Conservation (phyloP, 2,888 invertebrate species). For the Argyra leucocephala region DNA sequence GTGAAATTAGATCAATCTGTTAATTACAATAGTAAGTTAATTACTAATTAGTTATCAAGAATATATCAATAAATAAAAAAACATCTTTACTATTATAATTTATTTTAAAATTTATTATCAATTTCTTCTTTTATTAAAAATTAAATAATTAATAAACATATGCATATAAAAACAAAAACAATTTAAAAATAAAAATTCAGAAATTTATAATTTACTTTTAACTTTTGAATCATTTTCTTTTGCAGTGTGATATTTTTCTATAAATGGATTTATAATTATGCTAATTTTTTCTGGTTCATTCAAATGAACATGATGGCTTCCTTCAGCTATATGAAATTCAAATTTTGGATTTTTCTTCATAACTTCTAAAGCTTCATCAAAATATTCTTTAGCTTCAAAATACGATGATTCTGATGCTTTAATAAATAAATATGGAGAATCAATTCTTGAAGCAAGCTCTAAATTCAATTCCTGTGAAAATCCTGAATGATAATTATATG, state of each 20-base stretch:
- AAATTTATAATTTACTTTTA: background rate
- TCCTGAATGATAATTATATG: constrained; percentile 21
- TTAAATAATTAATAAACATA: too few species aligned
- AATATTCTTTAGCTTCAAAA: constrained; percentile 48
- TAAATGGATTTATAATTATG: constrained; percentile 50
- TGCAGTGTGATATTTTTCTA: constrained; percentile 35
- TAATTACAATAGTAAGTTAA: too few species aligned
- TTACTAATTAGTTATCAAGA: too few species aligned
- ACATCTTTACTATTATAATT: too few species aligned
- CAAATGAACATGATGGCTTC: constrained; percentile 67
- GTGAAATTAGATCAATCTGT: too few species aligned
- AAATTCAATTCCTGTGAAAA: constrained; percentile 45
- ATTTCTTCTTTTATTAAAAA: too few species aligned
- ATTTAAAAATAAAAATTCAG: too few species aligned
- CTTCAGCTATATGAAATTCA: constrained; percentile 53
- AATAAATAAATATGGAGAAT: constrained; percentile 55
- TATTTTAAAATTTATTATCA: too few species aligned
- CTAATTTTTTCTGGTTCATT: constrained; percentile 54
- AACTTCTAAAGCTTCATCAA: constrained; percentile 48
- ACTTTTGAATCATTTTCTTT: background rate
- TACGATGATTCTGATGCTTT: constrained; percentile 51
- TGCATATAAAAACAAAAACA: too few species aligned
- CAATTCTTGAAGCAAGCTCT: constrained; percentile 49
- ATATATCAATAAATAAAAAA: too few species aligned
- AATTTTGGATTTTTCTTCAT: constrained; percentile 50